A percentile compares a stretch with the other conserved stretches of the same genome.
These are phyloP conservation scores for Pogonocherus hispidulus DNA, from an alignment of 2,888 invertebrate genomes.

Conservation along the genomic window DNA sequence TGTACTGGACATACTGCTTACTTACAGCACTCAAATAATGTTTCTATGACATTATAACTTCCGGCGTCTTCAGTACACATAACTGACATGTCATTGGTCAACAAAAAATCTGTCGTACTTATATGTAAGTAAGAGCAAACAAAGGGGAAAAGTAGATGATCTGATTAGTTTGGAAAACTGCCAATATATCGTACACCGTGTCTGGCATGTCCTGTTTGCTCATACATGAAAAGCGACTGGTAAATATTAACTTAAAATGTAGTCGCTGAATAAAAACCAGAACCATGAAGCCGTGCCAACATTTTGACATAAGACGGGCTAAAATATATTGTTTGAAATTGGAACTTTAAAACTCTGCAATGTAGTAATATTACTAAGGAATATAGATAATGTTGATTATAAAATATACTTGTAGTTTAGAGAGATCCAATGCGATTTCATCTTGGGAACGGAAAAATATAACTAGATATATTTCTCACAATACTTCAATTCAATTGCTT, in stretches of 20 bases:
- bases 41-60: background rate
- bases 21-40: background rate
- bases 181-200: conserved; percentile 50
- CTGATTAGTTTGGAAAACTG: conserved; percentile 54
- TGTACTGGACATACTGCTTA: background rate
- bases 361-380: background rate
- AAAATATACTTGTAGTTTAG: too few species aligned
- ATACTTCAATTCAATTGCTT: too few species aligned
- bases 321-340: conserved; percentile 10
- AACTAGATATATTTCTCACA: too few species aligned
- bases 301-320: conserved; percentile 17
- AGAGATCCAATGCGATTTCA: too few species aligned
- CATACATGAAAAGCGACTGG: conserved; percentile 50
- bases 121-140: conserved; percentile 32
- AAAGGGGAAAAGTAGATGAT: conserved; percentile 38
- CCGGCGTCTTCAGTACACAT: conserved; percentile 1
- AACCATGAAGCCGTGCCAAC: conserved; percentile 9
- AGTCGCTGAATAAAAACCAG: conserved; percentile 24
- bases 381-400: background rate
- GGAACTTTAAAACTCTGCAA: background rate
- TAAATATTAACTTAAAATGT: conserved; percentile 48
- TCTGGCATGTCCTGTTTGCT: conserved; percentile 44
- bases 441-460: too few species aligned
- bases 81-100: conserved; percentile 22
- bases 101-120: conserved; percentile 27